phyloP scores from a whole-genome alignment of 1,140 invertebrate genomes.

The Cydia pomonella region DNA sequence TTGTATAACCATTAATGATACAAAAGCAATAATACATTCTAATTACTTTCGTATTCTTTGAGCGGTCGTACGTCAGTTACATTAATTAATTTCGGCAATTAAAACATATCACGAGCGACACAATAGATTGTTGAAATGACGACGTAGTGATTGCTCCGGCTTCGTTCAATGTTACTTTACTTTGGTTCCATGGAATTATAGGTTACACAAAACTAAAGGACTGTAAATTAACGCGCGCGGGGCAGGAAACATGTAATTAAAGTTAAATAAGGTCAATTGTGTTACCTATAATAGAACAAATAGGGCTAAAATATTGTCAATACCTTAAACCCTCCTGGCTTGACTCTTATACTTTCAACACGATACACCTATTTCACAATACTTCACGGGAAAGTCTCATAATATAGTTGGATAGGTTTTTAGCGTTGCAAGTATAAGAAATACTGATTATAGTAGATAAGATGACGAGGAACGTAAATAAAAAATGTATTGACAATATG shows the following conservation, averaged over 20 bases:
- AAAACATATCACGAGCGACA: conserved; percentile 61
- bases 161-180: conserved; percentile 64
- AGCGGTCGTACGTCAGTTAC: conserved; percentile 37
- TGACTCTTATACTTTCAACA: conserved; percentile 6
- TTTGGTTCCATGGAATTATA: conserved; percentile 72
- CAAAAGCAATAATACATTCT: conserved; percentile 61
- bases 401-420: neutral
- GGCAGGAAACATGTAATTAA: neutral
- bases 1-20: conserved; percentile 45
- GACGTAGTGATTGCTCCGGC: conserved; percentile 37
- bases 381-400: neutral
- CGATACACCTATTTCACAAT: neutral
- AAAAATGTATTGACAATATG: conserved; percentile 12
- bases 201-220: conserved; percentile 36
- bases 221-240: conserved; percentile 19
- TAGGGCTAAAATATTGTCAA: conserved; percentile 32
- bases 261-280: conserved; percentile 35
- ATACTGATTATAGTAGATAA: neutral
- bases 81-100: conserved; percentile 42
- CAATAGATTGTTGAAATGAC: conserved; percentile 40
- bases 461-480: neutral
- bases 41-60: conserved; percentile 37
- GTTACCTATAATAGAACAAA: conserved; percentile 34
- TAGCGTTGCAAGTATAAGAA: neutral
- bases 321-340: conserved; percentile 35